Evolutionary conservation across 2,113 vertebrate species (phyloP), one percentile per base, ranked within the genome.

Genomic region (Calypte anna): DNA sequence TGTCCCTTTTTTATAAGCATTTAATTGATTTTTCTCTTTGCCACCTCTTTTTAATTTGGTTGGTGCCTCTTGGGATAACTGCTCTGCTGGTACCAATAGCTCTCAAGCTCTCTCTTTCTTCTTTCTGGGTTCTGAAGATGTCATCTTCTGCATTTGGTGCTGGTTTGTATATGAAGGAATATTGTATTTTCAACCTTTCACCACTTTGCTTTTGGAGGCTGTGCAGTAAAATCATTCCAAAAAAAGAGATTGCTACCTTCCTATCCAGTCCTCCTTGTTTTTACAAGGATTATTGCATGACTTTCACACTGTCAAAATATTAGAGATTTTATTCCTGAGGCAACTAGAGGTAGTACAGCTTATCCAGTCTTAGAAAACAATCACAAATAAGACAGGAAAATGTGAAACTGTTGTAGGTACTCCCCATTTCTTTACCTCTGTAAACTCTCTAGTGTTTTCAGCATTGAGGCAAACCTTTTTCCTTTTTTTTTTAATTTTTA

Each of bases 1-100:
- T 30, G 68, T 38, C 38, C 90, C 31, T 69, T 1, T 46, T 68
- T 64, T 86, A 82, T 64, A 28, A 88, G 72, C 27, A 3, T 63
- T 90, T 75, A 50, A 69, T 88, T 79, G 53, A 62, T 25, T 92
- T 82, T 82, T 92, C 48, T 77, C 70, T 82, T 86, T 74, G 59
- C 46, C 74, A 88, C 89, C 95, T 94, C 66, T 95, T 83, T 91
- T 75, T 80, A n/a, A 50, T 93, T 89, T 43, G 81, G 44, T 82
- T n/a, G 66, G 40, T 62, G 61, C 54, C 53, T 88, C 66, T 92
- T 76, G 80, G 81, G 73, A 72, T 64, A 87, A 68, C 61, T 80
- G 44, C 2, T n/a, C 84, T 64, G 72, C 86, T 20, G n/a, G 77
- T 54, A 63, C 23, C 10, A 21, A 20, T 4, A 28, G 28, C 24